A percentile compares a stretch with the other conserved stretches of the same genome.
These are phyloP conservation scores for Colaptes auratus DNA, from an alignment of 2,113 vertebrate genomes.

Conservation along the genomic window DNA sequence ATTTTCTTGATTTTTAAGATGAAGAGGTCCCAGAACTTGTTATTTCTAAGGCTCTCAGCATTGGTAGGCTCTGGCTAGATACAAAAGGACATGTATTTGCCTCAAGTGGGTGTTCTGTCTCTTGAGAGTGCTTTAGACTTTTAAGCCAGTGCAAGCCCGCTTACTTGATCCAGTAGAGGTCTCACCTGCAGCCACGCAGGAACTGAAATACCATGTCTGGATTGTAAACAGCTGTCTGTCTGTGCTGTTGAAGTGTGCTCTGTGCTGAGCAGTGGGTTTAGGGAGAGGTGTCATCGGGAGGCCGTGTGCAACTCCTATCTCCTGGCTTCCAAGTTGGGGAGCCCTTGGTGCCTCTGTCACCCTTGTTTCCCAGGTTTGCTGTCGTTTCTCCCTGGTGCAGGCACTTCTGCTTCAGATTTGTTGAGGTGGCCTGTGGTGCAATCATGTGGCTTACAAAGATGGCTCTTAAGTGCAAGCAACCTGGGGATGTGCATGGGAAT, in stretches of 20 bases:
- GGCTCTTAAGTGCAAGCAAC: background rate
- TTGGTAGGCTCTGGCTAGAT: background rate
- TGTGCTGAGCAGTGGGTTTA: background rate
- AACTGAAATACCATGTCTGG: background rate
- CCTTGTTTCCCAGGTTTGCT: background rate
- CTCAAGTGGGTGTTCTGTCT: background rate
- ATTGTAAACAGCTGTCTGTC: background rate
- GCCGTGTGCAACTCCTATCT: background rate
- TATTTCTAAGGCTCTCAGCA: background rate
- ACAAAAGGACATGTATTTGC: background rate
- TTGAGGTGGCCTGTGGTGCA: background rate
- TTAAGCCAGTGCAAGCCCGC: background rate
- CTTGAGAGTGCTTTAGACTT: background rate
- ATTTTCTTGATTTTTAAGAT: background rate
- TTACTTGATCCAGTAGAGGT: background rate
- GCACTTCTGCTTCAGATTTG: background rate
- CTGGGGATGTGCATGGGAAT: background rate
- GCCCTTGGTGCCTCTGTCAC: background rate
- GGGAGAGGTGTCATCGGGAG: background rate
- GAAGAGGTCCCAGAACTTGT: background rate
- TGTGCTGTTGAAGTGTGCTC: background rate
- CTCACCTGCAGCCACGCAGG: background rate
- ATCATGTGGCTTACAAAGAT: background rate
- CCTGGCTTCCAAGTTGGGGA: background rate
- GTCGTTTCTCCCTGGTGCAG: background rate